Conservation (phyloP, 2,888 invertebrate species). For the Lamproptera curius region DNA sequence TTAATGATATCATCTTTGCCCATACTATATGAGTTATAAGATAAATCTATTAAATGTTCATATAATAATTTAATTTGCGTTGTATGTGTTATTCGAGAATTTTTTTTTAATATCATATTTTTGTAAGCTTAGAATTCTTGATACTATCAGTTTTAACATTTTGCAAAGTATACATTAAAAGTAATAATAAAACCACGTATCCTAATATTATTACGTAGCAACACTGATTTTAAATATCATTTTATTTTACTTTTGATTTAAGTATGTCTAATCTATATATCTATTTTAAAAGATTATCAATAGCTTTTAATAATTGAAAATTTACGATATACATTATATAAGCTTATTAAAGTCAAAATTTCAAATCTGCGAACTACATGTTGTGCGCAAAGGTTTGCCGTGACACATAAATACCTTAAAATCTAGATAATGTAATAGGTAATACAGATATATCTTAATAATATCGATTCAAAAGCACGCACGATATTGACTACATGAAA, state of each 20-base stretch:
- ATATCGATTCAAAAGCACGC: conserved; percentile 21
- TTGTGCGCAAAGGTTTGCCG: conserved; percentile 5
- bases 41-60: neutral
- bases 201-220: too few relatives aligned
- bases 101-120: neutral
- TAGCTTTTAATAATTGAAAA: too few relatives aligned
- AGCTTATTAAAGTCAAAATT: too few relatives aligned
- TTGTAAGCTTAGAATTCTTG: neutral
- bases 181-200: too few relatives aligned
- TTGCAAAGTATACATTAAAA: too few relatives aligned
- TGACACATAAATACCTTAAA: conserved; percentile 15
- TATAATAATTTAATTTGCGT: neutral
- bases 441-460: conserved; percentile 12
- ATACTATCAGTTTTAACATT: too few relatives aligned
- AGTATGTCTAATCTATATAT: too few relatives aligned
- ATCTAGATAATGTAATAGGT: conserved; percentile 4
- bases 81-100: neutral
- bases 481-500: conserved; percentile 14
- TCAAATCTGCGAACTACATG: too few relatives aligned
- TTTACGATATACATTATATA: too few relatives aligned
- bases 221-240: too few relatives aligned
- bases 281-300: too few relatives aligned
- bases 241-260: too few relatives aligned
- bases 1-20: neutral
- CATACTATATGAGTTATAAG: neutral